Conservation (phyloP, 2,888 invertebrate species). For the Clunio marinus region DNA sequence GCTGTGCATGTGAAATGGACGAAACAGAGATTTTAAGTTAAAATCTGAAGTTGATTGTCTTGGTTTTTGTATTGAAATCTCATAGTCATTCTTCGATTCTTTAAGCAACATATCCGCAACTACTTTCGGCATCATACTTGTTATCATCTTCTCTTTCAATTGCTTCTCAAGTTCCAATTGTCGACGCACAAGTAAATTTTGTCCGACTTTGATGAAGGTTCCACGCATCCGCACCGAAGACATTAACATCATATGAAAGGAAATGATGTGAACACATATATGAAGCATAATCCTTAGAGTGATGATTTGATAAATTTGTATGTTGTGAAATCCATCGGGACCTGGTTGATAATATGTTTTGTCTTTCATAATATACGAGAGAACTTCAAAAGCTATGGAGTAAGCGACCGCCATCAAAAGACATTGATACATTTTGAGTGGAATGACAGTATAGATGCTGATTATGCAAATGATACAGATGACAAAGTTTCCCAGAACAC, state of each 20-base stretch:
- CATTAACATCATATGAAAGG: slow-evolving; percentile 90
- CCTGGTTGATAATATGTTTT: slow-evolving; percentile 45
- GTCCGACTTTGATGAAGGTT: slow-evolving; percentile 95
- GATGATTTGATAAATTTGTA: slow-evolving; percentile 58
- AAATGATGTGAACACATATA: slow-evolving; percentile 84
- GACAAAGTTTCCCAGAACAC: slow-evolving; percentile 76
- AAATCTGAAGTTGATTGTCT: slow-evolving; percentile 45
- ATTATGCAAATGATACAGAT: slow-evolving; percentile 82
- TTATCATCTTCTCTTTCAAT: slow-evolving; percentile 94
- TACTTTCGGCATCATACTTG: slow-evolving; percentile 94
- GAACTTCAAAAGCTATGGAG: slow-evolving; percentile 79
- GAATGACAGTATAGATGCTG: slow-evolving; percentile 88
- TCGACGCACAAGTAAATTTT: slow-evolving; percentile 80
- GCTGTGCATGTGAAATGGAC: slow-evolving; percentile 94
- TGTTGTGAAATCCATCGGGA: slow-evolving; percentile 40
- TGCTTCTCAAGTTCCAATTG: slow-evolving; percentile 92
- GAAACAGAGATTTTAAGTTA: slow-evolving; percentile 74
- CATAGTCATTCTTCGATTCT: slow-evolving; percentile 57
- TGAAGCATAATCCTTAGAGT: slow-evolving; percentile 74
- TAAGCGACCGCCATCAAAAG: slow-evolving; percentile 73
- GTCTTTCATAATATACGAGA: slow-evolving; percentile 51
- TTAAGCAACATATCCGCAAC: slow-evolving; percentile 81
- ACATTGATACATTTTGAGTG: slow-evolving; percentile 82
- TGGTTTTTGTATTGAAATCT: slow-evolving; percentile 43
- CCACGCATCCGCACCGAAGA: slow-evolving; percentile 88